These are phyloP conservation scores for Conops quadrifasciatus DNA, from an alignment of 2,888 invertebrate genomes.

Conservation along the genomic window DNA sequence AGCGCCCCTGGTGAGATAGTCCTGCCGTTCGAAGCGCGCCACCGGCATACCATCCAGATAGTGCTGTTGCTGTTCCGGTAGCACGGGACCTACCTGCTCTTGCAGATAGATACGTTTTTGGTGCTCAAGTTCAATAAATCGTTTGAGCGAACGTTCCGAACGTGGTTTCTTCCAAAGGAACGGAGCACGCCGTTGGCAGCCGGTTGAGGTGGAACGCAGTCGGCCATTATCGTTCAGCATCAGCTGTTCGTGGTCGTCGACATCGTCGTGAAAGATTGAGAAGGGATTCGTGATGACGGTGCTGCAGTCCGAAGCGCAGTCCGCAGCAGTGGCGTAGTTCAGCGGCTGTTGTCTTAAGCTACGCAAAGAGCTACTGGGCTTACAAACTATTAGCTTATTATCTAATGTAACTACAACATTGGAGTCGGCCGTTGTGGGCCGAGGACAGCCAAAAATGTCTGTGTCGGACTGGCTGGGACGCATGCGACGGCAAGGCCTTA, in stretches of 20 bases:
- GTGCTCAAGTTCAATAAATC: constrained; percentile 50
- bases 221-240: constrained; percentile 55
- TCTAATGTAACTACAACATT: constrained; percentile 60
- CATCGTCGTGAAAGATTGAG: constrained; percentile 61
- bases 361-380: constrained; percentile 53
- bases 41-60: constrained; percentile 54
- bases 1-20: constrained; percentile 46
- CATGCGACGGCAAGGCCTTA: constrained; percentile 38
- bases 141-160: constrained; percentile 51
- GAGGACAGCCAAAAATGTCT: constrained; percentile 47
- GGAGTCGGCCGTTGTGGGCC: constrained; percentile 52
- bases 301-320: constrained; percentile 51
- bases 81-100: neutral
- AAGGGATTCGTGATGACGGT: constrained; percentile 65
- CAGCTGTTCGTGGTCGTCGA: constrained; percentile 46
- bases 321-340: neutral
- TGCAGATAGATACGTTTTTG: constrained; percentile 27
- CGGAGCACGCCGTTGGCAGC: constrained; percentile 23
- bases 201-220: constrained; percentile 50
- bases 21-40: constrained; percentile 60
- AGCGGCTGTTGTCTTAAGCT: constrained; percentile 44
- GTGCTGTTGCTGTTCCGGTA: constrained; percentile 43
- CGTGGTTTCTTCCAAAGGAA: constrained; percentile 45
- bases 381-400: constrained; percentile 54
- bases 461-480: constrained; percentile 56